Evolutionary conservation across 2,113 vertebrate genomes (phyloP).

Genomic region (Mesoclemmys tuberculata): DNA sequence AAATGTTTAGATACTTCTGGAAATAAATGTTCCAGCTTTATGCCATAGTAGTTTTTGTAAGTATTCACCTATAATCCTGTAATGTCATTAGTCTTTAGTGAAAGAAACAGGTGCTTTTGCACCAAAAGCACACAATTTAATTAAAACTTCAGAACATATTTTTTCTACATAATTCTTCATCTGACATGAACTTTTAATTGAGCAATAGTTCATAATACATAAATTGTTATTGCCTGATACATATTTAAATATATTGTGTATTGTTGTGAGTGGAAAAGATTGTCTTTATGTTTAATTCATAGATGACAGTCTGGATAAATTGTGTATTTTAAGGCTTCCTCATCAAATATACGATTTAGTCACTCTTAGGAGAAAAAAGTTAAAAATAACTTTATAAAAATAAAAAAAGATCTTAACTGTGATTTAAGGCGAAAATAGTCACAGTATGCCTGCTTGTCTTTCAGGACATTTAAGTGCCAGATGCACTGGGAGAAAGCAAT

Average conservation of each 20-base stretch:
- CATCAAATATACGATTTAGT: background rate
- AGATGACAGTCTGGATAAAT: conserved; percentile 41
- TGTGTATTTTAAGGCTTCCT: conserved; percentile 34
- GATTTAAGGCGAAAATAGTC: background rate
- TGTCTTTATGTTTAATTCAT: conserved; percentile 15
- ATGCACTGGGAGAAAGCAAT: conserved; percentile 69
- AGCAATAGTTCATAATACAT: background rate
- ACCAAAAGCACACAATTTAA: background rate
- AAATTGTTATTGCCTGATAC: accelerated
- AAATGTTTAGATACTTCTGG: background rate
- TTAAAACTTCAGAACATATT: background rate
- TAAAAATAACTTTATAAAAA: conserved; percentile 60
- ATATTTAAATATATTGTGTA: background rate
- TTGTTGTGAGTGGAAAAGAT: conserved; percentile 37
- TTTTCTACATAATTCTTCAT: background rate
- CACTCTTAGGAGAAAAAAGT: conserved; percentile 23
- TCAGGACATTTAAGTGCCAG: conserved; percentile 61
- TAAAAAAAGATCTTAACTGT: conserved; percentile 47
- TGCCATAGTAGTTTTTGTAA: background rate
- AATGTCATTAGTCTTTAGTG: background rate
- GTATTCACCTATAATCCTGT: background rate
- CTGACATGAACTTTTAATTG: background rate
- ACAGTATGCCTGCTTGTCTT: conserved; percentile 51
- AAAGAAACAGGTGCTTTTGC: conserved; percentile 16
- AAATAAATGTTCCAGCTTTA: background rate